Evolutionary conservation across 2,797 vertebrate genomes (phyloP).

Genomic region (Ammospiza maritima): DNA sequence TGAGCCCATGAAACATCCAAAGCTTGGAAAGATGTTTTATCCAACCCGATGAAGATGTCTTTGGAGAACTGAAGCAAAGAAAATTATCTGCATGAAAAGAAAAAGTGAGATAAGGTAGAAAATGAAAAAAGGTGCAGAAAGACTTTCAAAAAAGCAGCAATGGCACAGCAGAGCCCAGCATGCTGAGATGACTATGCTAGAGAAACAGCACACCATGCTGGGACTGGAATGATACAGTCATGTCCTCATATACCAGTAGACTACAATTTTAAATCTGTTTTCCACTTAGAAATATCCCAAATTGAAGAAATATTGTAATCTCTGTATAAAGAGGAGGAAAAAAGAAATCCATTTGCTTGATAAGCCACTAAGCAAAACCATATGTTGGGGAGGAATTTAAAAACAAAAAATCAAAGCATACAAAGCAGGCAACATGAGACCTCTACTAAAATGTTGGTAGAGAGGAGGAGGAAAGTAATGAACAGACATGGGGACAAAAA

Average conservation of each 20-base stretch:
- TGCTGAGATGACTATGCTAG: background rate
- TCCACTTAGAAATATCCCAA: background rate
- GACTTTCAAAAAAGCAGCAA: conserved; percentile 38
- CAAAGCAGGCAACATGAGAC: background rate
- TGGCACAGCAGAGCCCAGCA: conserved; percentile 13
- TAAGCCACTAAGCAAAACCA: background rate
- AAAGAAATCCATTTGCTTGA: background rate
- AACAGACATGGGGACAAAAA: background rate
- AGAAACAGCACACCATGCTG: conserved; percentile 29
- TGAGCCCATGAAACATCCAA: conserved; percentile 81
- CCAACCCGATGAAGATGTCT: conserved; percentile 88
- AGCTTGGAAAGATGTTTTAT: conserved; percentile 83
- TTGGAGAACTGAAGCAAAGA: conserved; percentile 88
- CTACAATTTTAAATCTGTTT: background rate
- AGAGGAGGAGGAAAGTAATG: background rate
- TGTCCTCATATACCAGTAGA: background rate
- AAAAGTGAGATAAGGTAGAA: conserved; percentile 72
- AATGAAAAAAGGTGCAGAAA: conserved; percentile 72
- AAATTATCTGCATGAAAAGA: conserved; percentile 92
- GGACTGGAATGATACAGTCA: background rate
- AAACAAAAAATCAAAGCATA: background rate
- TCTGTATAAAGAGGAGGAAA: background rate
- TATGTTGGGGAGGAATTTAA: background rate
- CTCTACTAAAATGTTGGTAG: background rate
- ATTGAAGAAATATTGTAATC: background rate